Base-by-base conservation (phyloP, 2,888 invertebrate species). In the Gastrophysa polygoni region DNA sequence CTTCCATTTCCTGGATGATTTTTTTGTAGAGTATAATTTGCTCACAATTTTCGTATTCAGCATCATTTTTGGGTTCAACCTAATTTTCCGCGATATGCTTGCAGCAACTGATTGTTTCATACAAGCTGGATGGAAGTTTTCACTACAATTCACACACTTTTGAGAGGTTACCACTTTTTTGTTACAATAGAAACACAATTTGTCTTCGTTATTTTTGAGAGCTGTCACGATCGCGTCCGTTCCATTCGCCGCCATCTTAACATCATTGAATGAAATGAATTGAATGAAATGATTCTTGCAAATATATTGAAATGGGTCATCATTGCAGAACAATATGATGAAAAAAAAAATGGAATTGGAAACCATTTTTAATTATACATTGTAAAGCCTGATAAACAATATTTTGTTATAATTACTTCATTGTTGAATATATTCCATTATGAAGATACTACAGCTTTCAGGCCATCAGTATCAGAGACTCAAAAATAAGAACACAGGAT, bases 1-100 rank as follows among this genome's bases (percentile, higher is more conserved):
- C 46, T 46, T 46, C 46, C 18, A 46, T 46, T 46, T 46, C 46
- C 18, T 18, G 46, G 18, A 46, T 46, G 46, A 46, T 46, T 46
- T 20, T 46, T 20, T 46, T 46, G 46, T 46, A 46, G 46, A 46
- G 46, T 46, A 11, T 17, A 20, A 20, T 46, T 46, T 18, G 17
- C 18, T 46, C 46, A 46, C 46, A 11, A 1, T 46, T n/a, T 46
- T 46, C 46, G 11, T 46, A 18, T 1, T 46, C 46, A 3, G 8
- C 18, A 46, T 46, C 21, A 46, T 38, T 38, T 38, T 38, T 38
- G n/a, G 32, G 32, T 32, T 10, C 10, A 32, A 38, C 14, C 38
- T 38, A n/a, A 38, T 2, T n/a, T 38, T 38, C 38, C n/a, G 38
- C 11, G n/a, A 38, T 6, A 14, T 38, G 38, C 38, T 38, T 38